Evolutionary conservation across 2,888 invertebrate species (phyloP), one percentile per base, ranked within the genome.

Genomic region (Amiota mariae): DNA sequence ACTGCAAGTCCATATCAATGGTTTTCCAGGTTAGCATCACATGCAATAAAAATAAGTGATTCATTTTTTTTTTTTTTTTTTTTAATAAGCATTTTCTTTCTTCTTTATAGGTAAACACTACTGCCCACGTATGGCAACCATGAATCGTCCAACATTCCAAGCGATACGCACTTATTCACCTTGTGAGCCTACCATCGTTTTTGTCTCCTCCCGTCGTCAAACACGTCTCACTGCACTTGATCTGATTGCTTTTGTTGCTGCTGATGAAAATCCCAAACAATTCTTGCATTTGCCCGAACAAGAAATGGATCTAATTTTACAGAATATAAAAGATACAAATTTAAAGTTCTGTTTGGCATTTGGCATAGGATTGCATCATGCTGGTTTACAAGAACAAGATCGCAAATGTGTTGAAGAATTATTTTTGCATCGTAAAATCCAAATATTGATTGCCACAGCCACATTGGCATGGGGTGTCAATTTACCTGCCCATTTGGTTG

Each of bases 381-480:
- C 99, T 20, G 99, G 99, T 71, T 91, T 99, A 72, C 95, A 97
- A 81, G 98, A 99, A 79, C 92, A 93, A 75, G 99, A 99, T 89
- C 92, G 99, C 61, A 95, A 93, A 86, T 93, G 95, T 1, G 97
- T 97, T 0, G 99, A 99, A 88, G 96, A 98, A 87, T 91, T 99
- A 64, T 99, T 98, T 90, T 94, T 97, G 48, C 95, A 97, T 89
- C 95, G 96, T 81, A 98, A 97, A 89, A 99, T 99, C 88, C 98
- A 98, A 92, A 95, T 99, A 6, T 91, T 99, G 24, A 95, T 99
- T 78, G 97, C 99, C 73, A 99, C 99, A 0, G 97, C 98, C 4
- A 99, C 99, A 0, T 90, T 99, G 51, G 99, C 99, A 0, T 99
- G 99, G 99, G 99, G 99, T 51, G 98, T 99, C 9, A 99, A 99